Conservation (phyloP, 2,888 invertebrate species). For the Chrysodeixis includens region DNA sequence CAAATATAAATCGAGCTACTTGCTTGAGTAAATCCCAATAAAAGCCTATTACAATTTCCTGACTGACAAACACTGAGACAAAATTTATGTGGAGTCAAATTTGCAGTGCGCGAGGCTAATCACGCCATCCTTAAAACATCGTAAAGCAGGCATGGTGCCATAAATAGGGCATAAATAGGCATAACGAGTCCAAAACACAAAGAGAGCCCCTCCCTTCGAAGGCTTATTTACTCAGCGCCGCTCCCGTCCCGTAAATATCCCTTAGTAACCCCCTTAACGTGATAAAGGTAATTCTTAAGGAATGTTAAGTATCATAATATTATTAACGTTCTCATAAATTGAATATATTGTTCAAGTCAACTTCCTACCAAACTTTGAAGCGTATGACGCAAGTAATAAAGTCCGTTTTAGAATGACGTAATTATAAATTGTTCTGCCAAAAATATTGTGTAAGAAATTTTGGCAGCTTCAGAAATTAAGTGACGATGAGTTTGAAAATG, state of each 20-base stretch:
- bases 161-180: neutral
- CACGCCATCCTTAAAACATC: neutral
- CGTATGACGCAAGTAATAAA: too few relatives aligned
- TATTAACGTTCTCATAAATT: slow-evolving; percentile 2
- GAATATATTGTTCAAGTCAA: slow-evolving; percentile 2
- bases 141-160: neutral
- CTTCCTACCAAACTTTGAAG: neutral
- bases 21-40: too few relatives aligned
- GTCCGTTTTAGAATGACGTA: neutral
- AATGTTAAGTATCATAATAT: slow-evolving; percentile 5
- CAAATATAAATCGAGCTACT: too few relatives aligned
- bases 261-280: neutral
- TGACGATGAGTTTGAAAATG: slow-evolving; percentile 2
- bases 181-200: slow-evolving; percentile 3
- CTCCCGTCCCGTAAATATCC: neutral
- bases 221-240: neutral
- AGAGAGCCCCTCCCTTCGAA: neutral
- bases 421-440: neutral
- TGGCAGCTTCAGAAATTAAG: slow-evolving; percentile 1
- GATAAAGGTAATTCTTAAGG: slow-evolving; percentile 1
- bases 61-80: neutral
- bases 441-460: neutral
- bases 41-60: neutral
- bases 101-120: neutral
- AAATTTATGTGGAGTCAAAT: neutral